These are phyloP conservation scores for Petroica traversi DNA, from an alignment of 2,113 vertebrate genomes.

Conservation along the genomic window DNA sequence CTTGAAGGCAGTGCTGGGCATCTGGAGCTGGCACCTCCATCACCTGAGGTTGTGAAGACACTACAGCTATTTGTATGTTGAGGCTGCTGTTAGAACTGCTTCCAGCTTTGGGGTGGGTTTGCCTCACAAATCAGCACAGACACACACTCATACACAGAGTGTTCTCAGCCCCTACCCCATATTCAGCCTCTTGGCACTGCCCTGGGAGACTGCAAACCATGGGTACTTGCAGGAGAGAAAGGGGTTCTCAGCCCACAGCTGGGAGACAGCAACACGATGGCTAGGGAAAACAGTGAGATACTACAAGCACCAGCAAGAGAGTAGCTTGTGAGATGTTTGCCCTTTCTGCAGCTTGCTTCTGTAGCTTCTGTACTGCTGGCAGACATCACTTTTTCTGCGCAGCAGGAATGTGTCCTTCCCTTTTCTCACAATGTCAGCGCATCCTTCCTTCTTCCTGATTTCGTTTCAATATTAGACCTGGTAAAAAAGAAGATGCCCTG, in stretches of 20 bases:
- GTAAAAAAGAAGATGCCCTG: neutral
- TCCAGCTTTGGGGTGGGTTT: neutral
- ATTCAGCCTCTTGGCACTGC: neutral
- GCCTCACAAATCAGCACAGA: neutral
- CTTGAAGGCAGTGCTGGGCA: neutral
- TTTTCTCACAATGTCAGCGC: neutral
- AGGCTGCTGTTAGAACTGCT: neutral
- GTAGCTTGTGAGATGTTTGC: neutral
- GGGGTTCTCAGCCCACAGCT: neutral
- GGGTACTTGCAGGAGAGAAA: neutral
- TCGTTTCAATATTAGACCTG: neutral
- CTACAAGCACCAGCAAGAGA: neutral
- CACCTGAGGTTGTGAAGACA: neutral
- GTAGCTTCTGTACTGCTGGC: too few relatives aligned
- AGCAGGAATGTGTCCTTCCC: neutral
- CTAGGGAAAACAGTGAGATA: neutral
- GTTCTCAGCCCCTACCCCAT: neutral
- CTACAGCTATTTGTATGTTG: neutral
- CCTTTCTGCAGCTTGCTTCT: neutral
- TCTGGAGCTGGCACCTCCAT: neutral
- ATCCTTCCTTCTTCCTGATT: neutral
- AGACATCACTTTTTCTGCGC: neutral
- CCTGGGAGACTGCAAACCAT: neutral
- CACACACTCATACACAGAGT: neutral
- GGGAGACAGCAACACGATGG: neutral